A percentile compares a stretch with the other conserved stretches of the same genome.
These are phyloP conservation scores for Eurytoma californica DNA, from an alignment of 2,888 invertebrate species.

Conservation along the genomic window DNA sequence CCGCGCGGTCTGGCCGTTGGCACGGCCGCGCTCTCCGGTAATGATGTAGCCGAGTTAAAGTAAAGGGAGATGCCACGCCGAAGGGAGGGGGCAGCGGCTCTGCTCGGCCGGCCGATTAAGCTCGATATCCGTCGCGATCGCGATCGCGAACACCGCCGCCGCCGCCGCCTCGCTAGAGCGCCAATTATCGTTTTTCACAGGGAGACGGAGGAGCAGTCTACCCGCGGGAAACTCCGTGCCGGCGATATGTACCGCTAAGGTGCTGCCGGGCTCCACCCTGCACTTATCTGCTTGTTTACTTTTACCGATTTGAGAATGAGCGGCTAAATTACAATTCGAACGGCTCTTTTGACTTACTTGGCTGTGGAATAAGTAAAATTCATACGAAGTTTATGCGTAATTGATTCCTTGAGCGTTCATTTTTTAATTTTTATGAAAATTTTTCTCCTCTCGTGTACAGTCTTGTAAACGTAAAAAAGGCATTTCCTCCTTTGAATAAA, in stretches of 20 bases:
- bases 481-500: too few species aligned
- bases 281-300: not conserved
- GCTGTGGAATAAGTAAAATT: too few species aligned
- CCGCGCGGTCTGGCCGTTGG: constrained; percentile 55
- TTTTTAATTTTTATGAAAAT: too few species aligned
- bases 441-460: too few species aligned
- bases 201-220: constrained; percentile 16
- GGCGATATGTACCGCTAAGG: constrained; percentile 17
- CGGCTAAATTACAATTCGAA: too few species aligned
- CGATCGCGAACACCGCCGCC: constrained; percentile 57
- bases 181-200: constrained; percentile 64
- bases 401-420: too few species aligned
- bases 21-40: constrained; percentile 63
- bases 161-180: constrained; percentile 54
- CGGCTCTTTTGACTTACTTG: too few species aligned
- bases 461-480: too few species aligned
- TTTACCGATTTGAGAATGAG: too few species aligned
- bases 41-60: constrained; percentile 63
- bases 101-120: constrained; percentile 61
- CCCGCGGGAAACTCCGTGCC: constrained; percentile 25
- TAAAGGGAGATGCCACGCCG: constrained; percentile 58
- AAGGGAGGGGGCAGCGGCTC: not conserved
- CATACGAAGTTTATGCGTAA: too few species aligned
- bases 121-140: constrained; percentile 65
- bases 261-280: not conserved